Evolutionary conservation across 1,140 invertebrate genomes (phyloP).

Genomic region (Ostrea denselamellosa): DNA sequence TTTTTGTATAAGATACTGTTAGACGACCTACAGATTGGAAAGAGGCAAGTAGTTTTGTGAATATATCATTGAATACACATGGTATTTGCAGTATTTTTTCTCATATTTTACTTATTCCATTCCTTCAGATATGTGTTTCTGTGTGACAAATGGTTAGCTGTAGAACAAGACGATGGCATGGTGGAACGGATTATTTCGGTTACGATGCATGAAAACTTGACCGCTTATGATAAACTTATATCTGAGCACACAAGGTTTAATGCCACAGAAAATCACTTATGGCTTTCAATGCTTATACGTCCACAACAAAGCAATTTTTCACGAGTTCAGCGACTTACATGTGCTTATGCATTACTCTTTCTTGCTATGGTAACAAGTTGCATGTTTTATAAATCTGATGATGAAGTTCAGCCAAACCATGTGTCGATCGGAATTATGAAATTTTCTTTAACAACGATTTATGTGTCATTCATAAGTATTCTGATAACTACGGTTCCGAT

Average conservation of each 20-base stretch:
- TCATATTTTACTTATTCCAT: neutral
- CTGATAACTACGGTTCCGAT: conserved; percentile 58
- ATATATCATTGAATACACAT: no score
- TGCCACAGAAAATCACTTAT: conserved; percentile 77
- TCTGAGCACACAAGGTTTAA: conserved; percentile 73
- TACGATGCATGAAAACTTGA: conserved; percentile 65
- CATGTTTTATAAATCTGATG: conserved; percentile 74
- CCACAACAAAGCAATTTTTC: conserved; percentile 75
- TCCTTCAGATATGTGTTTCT: conserved; percentile 70
- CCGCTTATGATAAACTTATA: conserved; percentile 74
- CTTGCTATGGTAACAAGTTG: conserved; percentile 78
- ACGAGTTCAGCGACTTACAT: conserved; percentile 75
- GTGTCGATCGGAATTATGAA: conserved; percentile 59
- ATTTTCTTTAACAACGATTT: conserved; percentile 60
- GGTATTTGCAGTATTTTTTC: conserved; percentile 43
- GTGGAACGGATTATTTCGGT: conserved; percentile 73
- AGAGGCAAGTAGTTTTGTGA: conserved; percentile 69
- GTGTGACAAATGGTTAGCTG: conserved; percentile 74
- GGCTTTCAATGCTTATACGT: conserved; percentile 74
- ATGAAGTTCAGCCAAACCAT: conserved; percentile 52
- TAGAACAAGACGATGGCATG: conserved; percentile 73
- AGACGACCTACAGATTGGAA: conserved; percentile 73
- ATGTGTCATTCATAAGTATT: conserved; percentile 60
- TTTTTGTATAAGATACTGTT: conserved; percentile 73
- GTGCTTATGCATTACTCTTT: conserved; percentile 74